Base-by-base conservation (phyloP, 2,113 vertebrate genomes). In the Atherinomorus stipes region DNA sequence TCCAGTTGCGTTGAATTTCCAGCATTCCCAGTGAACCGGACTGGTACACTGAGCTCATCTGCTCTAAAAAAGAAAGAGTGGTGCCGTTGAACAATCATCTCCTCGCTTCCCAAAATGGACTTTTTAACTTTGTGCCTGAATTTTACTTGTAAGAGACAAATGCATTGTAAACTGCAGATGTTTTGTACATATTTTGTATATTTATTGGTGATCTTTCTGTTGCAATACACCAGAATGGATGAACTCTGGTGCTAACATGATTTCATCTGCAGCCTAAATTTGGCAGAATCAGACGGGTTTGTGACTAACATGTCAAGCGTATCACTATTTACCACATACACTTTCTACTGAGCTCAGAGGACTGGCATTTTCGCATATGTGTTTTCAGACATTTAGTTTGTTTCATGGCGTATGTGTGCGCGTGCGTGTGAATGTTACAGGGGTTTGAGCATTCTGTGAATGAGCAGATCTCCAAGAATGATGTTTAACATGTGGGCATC, bases 101-200 rank as follows among this genome's bases (percentile, higher is more conserved):
- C 91, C 66, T 94, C 91, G 91, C 94, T 91, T 86, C 91, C 88
- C 69, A 64, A 75, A 47, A 95, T 92, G 88, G 94, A 95, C 94
- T 94, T 95, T 34, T 94, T 94, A 87, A 91, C 95, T 96, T 96
- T 96, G 96, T 98, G 96, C 97, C 97, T 98, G 96, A 96, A 96
- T 92, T 93, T 74, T 94, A 96, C 95, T 95, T 77, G 66, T 79
- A 85, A 74, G 49, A 87, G 86, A 97, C 96, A 95, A 95, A 96
- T 94, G 96, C 95, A 98, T 97, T 97, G 96, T 97, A 97, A 94
- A 91, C 95, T 86, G 89, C 87, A 88, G 76, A 85, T 88, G 78
- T 83, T 89, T 91, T 91, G 86, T 92, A 92, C 76, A 89, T 90
- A 86, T 89, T 92, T 91, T 90, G 72, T 90, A 88, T 81, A 88